Evolutionary conservation across 2,888 invertebrate species (phyloP), one percentile per base, ranked within the genome.

Genomic region (Doris montereyensis): DNA sequence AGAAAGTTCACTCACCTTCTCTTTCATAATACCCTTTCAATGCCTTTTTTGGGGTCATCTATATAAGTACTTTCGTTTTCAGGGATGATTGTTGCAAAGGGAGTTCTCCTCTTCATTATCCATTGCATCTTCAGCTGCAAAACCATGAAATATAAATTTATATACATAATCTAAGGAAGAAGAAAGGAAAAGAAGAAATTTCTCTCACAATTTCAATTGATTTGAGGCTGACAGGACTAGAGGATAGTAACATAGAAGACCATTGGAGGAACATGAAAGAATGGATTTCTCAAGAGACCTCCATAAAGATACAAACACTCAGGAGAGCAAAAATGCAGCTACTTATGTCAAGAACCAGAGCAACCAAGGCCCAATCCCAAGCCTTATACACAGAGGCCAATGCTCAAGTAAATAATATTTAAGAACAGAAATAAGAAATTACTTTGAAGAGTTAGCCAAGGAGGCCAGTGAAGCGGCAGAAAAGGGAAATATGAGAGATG

Each of bases 11-110:
- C 70, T 70, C 80, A 87, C 98, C 94, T 92, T 99, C 98, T 77
- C 98, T 93, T 90, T 99, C 99, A 91, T 97, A 98, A 93, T 96
- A 99, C 0, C 97, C 97, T 72, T 96, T 93, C 21, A 99, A 91
- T 0, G 97, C 96, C 91, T 97, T 97, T n/a, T 92, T 98, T 98
- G 0, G 99, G 99, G 92, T 99, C 98, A 75, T 96, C 95, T 57
- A 97, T 92, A 90, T 97, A 97, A 24, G 97, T 91, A 83, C 97
- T 96, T 90, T 98, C 98, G 89, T 97, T 89, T 75, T 90, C 88
- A 58, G 89, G 82, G 1, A 82, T 85, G 0, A 85, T 73, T n/a
- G 83, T 41, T 5, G 84, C 81, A 83, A 88, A 88, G 1, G 89
- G 88, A 80, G n/a, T 88, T 90, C 60, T 86, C 88, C 58, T 82